These are phyloP conservation scores for Piliocolobus tephrosceles DNA, from an alignment of 2,113 vertebrate genomes.

Conservation along the genomic window DNA sequence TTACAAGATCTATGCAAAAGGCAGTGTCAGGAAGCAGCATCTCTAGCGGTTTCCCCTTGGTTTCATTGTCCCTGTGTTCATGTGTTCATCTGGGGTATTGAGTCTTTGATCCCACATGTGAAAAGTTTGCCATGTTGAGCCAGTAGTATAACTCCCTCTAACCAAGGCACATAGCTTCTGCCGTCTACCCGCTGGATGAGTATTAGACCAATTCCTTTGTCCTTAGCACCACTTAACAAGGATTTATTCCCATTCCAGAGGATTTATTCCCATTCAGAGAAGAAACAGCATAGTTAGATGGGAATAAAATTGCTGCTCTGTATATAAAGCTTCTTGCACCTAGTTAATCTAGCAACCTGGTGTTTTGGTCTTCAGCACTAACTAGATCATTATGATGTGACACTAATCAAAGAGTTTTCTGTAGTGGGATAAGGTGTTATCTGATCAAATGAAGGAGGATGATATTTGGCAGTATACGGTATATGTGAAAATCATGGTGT, in stretches of 20 bases:
- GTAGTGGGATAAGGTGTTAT: background rate
- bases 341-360: background rate
- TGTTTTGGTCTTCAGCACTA: background rate
- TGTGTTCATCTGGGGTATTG: background rate
- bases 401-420: background rate
- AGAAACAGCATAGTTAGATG: background rate
- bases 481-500: background rate
- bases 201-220: background rate
- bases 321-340: background rate
- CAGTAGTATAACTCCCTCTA: background rate
- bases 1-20: background rate
- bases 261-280: background rate
- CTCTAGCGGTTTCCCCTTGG: background rate
- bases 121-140: background rate
- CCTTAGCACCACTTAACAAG: background rate
- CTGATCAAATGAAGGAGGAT: slow-evolving; percentile 2
- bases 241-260: background rate
- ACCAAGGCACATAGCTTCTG: too few species aligned
- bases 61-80: background rate
- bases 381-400: background rate
- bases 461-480: background rate
- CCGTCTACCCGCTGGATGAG: background rate
- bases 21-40: background rate
- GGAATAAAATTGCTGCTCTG: background rate
- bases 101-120: background rate